Conservation (phyloP, 2,888 invertebrate species). For the Piscicola geometra region DNA sequence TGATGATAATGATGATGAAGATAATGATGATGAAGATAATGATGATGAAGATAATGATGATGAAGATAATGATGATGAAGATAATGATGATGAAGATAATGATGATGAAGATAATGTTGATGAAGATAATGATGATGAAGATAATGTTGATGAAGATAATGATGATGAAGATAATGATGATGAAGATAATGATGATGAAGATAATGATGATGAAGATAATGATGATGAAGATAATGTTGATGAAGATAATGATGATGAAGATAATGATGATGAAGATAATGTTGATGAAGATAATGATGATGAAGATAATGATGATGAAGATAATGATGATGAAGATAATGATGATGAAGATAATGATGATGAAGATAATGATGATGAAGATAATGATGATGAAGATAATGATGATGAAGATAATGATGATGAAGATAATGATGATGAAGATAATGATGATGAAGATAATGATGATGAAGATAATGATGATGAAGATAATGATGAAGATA, state of each 20-base stretch:
- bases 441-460: constrained; percentile 15
- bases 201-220: constrained; percentile 20
- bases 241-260: constrained; percentile 10
- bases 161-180: constrained; percentile 40
- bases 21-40: constrained; percentile 24
- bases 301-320: neutral
- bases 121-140: constrained; percentile 21
- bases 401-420: constrained; percentile 6
- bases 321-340: constrained; percentile 11
- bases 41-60: constrained; percentile 18
- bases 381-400: neutral
- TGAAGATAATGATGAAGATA: constrained; percentile 20
- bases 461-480: constrained; percentile 26
- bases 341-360: constrained; percentile 8
- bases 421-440: neutral
- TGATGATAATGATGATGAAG: constrained; percentile 22
- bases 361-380: constrained; percentile 2
- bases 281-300: constrained; percentile 1
- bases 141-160: constrained; percentile 23
- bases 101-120: constrained; percentile 39
- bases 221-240: constrained; percentile 26
- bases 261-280: neutral
- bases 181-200: constrained; percentile 39
- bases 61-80: neutral
- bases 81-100: neutral